Base-by-base conservation (phyloP, 2,888 invertebrate genomes). In the Tetragnatha montana region DNA sequence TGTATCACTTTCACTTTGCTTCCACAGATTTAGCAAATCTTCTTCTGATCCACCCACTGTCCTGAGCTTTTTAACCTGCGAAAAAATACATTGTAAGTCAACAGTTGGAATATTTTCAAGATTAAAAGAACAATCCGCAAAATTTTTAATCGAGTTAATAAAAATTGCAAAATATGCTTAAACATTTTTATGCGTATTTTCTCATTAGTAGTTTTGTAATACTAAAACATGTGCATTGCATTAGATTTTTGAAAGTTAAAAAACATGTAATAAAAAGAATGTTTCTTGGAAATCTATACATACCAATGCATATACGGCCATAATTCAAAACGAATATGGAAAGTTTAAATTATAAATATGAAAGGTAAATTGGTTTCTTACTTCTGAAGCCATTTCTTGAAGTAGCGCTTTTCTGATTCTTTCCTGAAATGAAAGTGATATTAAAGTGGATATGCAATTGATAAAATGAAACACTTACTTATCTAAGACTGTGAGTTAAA, bases 371-470 rank as follows among this genome's bases (percentile, higher is more conserved):
- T 14, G 10, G 1, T 60, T 7, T 14, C 68, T 35, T 79, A 89
- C 89, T 81, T 89, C 82, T 17, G 89, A 74, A 3, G 78, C 81
- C 49, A 89, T n/a, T 79, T 89, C 89, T 79, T 89, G 81, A 12
- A 89, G 19, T 10, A 89, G 50, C 22, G 85, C 86, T 68, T 79
- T 89, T 21, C 74, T 81, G 7, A 86, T 82, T 79, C 82, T 73
- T 73, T 82, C 12, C 89, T 89, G 35, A 51, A 74, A 76, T 8
- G 21, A 69, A 47, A 51, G 73, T n/a, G 35, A 69, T 35, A 35
- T n/a, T 69, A 17, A 10, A 80, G 8, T 0, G 47, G 8, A 68
- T n/a, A n/a, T 35, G 49, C 8, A 21, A 71, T 8, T 35, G 35
- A 35, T 4, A 35, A 35, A 35, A 35, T 35, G 4, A 35, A 35